Percentiles rank a stretch among this genome's conserved stretches.
Evolutionary conservation across 2,888 invertebrate species (phyloP).

Genomic region (Junonia oenone): DNA sequence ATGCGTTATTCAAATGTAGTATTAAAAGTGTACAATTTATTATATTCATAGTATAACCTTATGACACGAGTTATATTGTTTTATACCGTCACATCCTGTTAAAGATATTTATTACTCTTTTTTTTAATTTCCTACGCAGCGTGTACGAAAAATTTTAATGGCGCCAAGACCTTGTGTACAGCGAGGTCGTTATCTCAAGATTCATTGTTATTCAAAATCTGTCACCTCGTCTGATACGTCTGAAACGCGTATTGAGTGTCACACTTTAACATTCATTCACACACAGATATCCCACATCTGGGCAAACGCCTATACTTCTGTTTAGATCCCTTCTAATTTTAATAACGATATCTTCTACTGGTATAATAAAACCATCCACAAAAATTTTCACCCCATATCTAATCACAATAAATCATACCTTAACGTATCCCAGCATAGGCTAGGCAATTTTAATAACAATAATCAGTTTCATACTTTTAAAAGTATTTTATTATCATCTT

Average conservation of each 20-base stretch:
- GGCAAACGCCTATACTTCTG: neutral
- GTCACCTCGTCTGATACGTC: constrained; percentile 21
- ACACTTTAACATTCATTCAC: neutral
- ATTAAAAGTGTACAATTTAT: constrained; percentile 37
- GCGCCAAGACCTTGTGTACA: constrained; percentile 17
- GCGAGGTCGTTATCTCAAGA: constrained; percentile 23
- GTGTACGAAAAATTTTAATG: constrained; percentile 27
- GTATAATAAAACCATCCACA: too few relatives aligned
- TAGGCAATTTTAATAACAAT: too few relatives aligned
- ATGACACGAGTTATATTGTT: constrained; percentile 28
- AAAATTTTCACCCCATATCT: too few relatives aligned
- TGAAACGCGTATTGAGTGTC: neutral
- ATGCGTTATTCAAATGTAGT: constrained; percentile 44
- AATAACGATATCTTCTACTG: too few relatives aligned
- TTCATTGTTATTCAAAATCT: constrained; percentile 29
- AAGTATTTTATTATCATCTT: too few relatives aligned
- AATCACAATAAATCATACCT: too few relatives aligned
- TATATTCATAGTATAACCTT: constrained; percentile 38
- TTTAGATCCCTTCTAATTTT: too few relatives aligned
- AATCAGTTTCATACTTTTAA: too few relatives aligned
- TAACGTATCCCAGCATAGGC: too few relatives aligned
- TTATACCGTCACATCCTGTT: constrained; percentile 28
- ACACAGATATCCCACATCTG: neutral
- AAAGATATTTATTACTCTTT: constrained; percentile 19
- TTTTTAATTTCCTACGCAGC: constrained; percentile 24